Evolutionary conservation across 1,140 invertebrate genomes (phyloP), one percentile per base, ranked within the genome.

Genomic region (Pentalonia nigronervosa): DNA sequence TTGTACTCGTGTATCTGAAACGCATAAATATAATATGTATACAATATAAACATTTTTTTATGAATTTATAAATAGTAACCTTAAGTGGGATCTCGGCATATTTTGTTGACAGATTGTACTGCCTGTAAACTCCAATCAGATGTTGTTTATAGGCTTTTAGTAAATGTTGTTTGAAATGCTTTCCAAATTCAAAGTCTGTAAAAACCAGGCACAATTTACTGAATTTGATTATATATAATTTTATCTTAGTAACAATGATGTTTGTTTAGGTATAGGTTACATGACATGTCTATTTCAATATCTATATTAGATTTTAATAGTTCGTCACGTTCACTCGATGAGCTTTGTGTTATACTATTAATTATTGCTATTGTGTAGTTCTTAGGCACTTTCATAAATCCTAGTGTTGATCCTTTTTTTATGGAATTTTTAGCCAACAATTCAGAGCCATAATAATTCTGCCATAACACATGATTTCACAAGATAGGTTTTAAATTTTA

Each of bases 201-300:
- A 56, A 93, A 17, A 93, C 25, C 21, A 6, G 34, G 14, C 25
- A 41, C 0, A 48, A 25, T 50, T 48, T 48, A 48, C 14, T 45
- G n/a, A 1, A 45, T n/a, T 86, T 84, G 84, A 23, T 9, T 84
- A 25, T 9, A n/a, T 8, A 53, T 41, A n/a, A n/a, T 86, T 41
- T 84, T 53, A 56, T 41, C 34, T 81, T 36, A 76, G 60, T 34
- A 30, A 48, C 8, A 93, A 50, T 50, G 53, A 50, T 53, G 2
- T 36, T 92, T 41, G 8, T 41, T 90, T 76, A 76, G n/a, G 30
- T 76, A 76, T 76, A 76, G 17, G 60, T 76, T 90, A 93, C 91
- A 41, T 86, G 91, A 41, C n/a, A 41, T 41, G 48, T 93, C 81
- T 45, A 93, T 53, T 93, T 83, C 91, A 53, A 93, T 45, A 93